A percentile compares a stretch with the other conserved stretches of the same genome.
phyloP scores from a whole-genome alignment of 2,113 vertebrate species.

The Ictidomys tridecemlineatus region DNA sequence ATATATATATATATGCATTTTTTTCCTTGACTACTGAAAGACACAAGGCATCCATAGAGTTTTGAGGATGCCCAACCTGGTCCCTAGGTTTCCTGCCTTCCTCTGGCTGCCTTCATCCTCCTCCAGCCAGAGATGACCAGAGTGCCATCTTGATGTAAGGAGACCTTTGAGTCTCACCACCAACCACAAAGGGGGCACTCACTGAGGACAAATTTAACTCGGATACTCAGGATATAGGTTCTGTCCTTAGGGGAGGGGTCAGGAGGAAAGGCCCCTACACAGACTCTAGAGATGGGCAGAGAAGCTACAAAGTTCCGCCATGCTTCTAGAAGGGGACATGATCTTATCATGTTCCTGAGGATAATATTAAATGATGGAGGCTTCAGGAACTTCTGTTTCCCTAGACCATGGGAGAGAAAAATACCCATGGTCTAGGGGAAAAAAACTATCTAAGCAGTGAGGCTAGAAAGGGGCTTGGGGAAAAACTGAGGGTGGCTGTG shows the following conservation, averaged over 20 bases:
- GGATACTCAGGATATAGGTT: not conserved
- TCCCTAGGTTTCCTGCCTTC: not conserved
- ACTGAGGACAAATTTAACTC: not conserved
- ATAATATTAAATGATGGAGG: not conserved
- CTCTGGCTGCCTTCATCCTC: not conserved
- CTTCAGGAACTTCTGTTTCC: not conserved
- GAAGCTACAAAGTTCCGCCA: not conserved
- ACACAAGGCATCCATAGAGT: accelerated
- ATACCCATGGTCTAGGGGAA: no score
- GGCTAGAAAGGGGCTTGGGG: not conserved
- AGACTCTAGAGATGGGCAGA: not conserved
- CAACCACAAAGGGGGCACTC: no score
- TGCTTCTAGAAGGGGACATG: not conserved
- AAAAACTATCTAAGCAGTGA: not conserved
- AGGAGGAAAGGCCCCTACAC: not conserved
- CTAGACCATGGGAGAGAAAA: not conserved
- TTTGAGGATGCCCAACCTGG: not conserved
- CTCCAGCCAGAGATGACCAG: accelerated
- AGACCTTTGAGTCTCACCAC: not conserved
- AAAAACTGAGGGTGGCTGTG: not conserved
- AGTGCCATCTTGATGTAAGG: not conserved
- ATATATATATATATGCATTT: no score
- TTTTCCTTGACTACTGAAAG: not conserved
- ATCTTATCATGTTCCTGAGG: not conserved
- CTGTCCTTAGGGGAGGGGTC: no score